Evolutionary conservation across 1,140 invertebrate genomes (phyloP).

Genomic region (Penaeus japonicus): DNA sequence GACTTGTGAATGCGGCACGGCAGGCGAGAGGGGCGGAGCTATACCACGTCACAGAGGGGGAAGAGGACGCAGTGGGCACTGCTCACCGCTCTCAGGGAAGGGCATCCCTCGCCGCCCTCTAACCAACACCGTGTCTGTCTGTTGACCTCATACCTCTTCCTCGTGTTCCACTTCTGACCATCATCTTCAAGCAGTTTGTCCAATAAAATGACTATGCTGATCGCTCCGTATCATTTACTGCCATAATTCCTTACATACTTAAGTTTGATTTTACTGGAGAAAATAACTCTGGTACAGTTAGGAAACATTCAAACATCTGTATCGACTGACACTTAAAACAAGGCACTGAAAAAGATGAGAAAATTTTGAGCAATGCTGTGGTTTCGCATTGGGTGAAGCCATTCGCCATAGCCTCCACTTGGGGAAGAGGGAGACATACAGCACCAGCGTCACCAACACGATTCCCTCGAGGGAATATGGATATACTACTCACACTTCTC

Average conservation of each 20-base stretch:
- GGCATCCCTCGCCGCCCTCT: conserved; percentile 10
- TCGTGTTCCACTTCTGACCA: no score
- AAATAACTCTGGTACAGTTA: no score
- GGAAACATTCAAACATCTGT: no score
- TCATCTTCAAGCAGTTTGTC: no score
- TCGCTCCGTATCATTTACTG: no score
- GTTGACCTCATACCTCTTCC: no score
- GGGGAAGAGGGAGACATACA: conserved; percentile 41
- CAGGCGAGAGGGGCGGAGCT: neutral
- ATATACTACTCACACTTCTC: neutral
- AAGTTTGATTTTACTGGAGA: no score
- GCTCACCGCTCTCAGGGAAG: conserved; percentile 1
- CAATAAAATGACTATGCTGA: no score
- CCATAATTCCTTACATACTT: no score
- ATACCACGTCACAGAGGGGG: conserved; percentile 2
- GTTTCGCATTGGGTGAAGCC: neutral
- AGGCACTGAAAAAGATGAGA: neutral
- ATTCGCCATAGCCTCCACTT: conserved; percentile 26
- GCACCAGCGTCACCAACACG: neutral
- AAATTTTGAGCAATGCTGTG: neutral
- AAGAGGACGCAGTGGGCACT: conserved; percentile 27
- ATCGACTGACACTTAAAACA: no score
- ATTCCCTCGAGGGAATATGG: neutral
- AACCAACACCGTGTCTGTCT: neutral
- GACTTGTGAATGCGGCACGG: conserved; percentile 21